A percentile compares a stretch with the other conserved stretches of the same genome.
Evolutionary conservation across 2,888 invertebrate genomes (phyloP).

Genomic region (Blastobasis lacticolella): DNA sequence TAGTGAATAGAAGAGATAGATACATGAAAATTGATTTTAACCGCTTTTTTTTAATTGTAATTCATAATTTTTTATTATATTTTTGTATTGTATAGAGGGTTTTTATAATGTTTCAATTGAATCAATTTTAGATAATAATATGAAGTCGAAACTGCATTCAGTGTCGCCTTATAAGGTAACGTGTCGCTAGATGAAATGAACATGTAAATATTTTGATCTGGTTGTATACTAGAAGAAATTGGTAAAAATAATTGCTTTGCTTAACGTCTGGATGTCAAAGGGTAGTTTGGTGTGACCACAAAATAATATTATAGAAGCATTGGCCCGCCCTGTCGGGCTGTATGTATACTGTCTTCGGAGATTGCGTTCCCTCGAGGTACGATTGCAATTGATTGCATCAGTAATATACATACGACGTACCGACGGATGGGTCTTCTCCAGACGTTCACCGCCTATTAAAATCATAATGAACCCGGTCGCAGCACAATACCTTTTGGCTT

Average conservation of each 20-base stretch:
- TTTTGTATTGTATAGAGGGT: slow-evolving; percentile 49
- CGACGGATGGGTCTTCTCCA: too few species aligned
- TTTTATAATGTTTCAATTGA: slow-evolving; percentile 38
- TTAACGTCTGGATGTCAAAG: slow-evolving; percentile 37
- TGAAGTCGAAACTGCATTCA: slow-evolving; percentile 29
- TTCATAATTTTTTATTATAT: slow-evolving; percentile 46
- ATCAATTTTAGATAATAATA: slow-evolving; percentile 37
- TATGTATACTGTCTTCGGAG: too few species aligned
- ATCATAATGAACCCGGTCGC: slow-evolving; percentile 9
- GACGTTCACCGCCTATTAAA: too few species aligned
- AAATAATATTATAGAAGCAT: too few species aligned
- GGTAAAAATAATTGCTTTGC: slow-evolving; percentile 13
- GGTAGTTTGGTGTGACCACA: slow-evolving; percentile 36
- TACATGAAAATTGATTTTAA: slow-evolving; percentile 37
- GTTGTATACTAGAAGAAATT: slow-evolving; percentile 37
- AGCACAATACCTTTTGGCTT: slow-evolving; percentile 38
- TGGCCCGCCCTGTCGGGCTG: too few species aligned
- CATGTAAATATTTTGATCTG: slow-evolving; percentile 59
- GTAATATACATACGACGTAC: too few species aligned
- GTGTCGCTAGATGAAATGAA: slow-evolving; percentile 27
- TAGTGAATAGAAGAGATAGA: slow-evolving; percentile 21
- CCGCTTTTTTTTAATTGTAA: slow-evolving; percentile 39
- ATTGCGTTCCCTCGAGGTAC: too few species aligned
- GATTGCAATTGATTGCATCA: too few species aligned
- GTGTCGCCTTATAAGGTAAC: slow-evolving; percentile 21